Evolutionary conservation across 2,888 invertebrate genomes (phyloP).

Genomic region (Chalcosyrphus nemorum): DNA sequence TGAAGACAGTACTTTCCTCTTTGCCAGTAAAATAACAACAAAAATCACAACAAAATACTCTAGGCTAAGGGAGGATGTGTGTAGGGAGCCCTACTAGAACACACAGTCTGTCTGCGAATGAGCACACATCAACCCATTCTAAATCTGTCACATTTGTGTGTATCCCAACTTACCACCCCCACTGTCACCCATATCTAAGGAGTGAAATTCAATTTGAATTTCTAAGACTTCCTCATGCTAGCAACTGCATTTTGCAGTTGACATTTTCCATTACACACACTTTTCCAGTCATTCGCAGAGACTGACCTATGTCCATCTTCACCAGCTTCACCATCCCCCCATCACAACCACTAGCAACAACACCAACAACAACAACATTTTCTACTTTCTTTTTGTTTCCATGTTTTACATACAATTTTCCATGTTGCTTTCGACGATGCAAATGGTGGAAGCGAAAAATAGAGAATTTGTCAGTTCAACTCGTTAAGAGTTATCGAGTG

Average conservation of each 20-base stretch:
- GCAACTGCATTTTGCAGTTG: constrained; percentile 29
- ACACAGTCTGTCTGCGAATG: not conserved
- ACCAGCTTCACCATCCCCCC: constrained; percentile 3
- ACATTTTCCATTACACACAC: constrained; percentile 39
- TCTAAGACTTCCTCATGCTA: constrained; percentile 52
- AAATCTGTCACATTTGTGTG: not conserved
- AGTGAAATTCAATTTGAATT: constrained; percentile 48
- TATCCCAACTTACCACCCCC: not conserved
- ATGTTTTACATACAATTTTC: not conserved
- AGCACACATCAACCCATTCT: not conserved
- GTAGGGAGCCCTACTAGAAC: too few relatives aligned
- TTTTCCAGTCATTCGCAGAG: constrained; percentile 1
- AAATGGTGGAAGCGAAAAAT: not conserved
- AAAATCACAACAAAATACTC: not conserved
- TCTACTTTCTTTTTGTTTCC: not conserved
- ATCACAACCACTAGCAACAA: not conserved
- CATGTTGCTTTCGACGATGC: constrained; percentile 2
- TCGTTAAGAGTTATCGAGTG: constrained; percentile 49
- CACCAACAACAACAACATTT: constrained; percentile 1
- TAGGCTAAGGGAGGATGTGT: not conserved
- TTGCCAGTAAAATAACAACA: not conserved
- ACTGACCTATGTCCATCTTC: constrained; percentile 32
- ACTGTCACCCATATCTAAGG: not conserved
- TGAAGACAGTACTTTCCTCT: not conserved
- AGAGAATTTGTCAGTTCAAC: constrained; percentile 47